A percentile compares a stretch with the other conserved stretches of the same genome.
Conservation (phyloP, 2,113 vertebrate species). For the Takifugu bimaculatus region DNA sequence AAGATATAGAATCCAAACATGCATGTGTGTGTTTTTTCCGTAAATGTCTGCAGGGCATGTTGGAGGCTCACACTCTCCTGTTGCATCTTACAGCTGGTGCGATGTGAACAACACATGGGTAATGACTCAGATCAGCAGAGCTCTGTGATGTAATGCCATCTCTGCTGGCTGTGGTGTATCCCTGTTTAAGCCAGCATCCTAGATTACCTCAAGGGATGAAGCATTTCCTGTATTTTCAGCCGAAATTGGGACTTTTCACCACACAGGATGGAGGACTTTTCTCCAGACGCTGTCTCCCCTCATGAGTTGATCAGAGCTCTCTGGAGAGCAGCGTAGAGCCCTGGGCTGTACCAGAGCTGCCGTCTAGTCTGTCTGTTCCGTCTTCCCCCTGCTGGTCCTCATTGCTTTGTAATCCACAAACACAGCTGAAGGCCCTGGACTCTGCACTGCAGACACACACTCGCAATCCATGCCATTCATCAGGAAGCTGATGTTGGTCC, state of each 20-base stretch:
- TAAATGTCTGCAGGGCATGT: constrained; percentile 27
- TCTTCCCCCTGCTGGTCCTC: constrained; percentile 36
- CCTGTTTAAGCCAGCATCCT: constrained; percentile 18
- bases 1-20: no score
- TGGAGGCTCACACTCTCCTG: constrained; percentile 35
- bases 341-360: constrained; percentile 41
- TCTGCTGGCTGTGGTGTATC: constrained; percentile 15
- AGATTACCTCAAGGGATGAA: constrained; percentile 14
- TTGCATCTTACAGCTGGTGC: constrained; percentile 15
- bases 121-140: neutral
- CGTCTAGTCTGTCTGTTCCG: constrained; percentile 34
- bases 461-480: neutral
- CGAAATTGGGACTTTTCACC: constrained; percentile 5
- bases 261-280: constrained; percentile 17
- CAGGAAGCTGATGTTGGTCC: neutral
- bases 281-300: constrained; percentile 20
- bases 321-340: constrained; percentile 44
- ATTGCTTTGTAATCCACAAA: constrained; percentile 50
- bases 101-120: neutral
- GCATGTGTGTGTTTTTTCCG: no score
- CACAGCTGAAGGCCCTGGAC: constrained; percentile 1
- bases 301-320: constrained; percentile 41
- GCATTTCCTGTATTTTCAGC: constrained; percentile 24
- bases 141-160: constrained; percentile 27
- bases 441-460: constrained; percentile 1